Base-by-base conservation (phyloP, 2,113 vertebrate species). In the Phyllopteryx taeniolatus region DNA sequence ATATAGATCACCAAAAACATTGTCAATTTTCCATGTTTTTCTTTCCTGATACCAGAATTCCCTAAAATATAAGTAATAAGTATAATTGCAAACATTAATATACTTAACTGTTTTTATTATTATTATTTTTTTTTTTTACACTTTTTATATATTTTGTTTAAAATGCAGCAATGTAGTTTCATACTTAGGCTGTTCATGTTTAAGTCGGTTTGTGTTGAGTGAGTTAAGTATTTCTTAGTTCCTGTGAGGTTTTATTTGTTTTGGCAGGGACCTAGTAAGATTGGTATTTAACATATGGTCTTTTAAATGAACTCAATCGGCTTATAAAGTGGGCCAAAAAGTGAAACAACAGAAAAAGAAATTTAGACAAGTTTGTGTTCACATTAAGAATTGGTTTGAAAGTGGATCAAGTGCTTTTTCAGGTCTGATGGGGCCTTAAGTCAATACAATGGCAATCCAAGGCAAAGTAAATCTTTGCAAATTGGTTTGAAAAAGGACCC, bases 1-100 rank as follows among this genome's bases (percentile, higher is more conserved):
- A 33, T 22, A 31, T 43, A 10, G 64, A 74, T 74, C 77, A 49
- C 49, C 66, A 66, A 60, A 71, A 77, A 87, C 85, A 88, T 87
- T 27, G 10, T 83, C 70, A 78, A 74, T 63, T 67, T 79, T 65
- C 72, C 53, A 46, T 74, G 67, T 82, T 74, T 75, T 71, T 9
- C 43, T 75, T 77, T 83, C 42, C 22, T 84, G 75, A 17, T 82
- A 87, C 75, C 74, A 51, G 79, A 91, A 90, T 88, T 76, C 84
- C 80, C 83, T 87, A 86, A 90, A 91, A 92, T 93, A 91, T 27
- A 27, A 27, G 1, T 27, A 27, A 27, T 27, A 93, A 92, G 91
- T 86, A 88, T 87, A 89, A 91, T 78, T 74, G 68, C 46, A 33
- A 85, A 88, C 83, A 88, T 76, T 82, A 71, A 84, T 83, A 85